These are phyloP conservation scores for Ceyx melanurus DNA, from an alignment of 2,113 vertebrate genomes.

Conservation along the genomic window DNA sequence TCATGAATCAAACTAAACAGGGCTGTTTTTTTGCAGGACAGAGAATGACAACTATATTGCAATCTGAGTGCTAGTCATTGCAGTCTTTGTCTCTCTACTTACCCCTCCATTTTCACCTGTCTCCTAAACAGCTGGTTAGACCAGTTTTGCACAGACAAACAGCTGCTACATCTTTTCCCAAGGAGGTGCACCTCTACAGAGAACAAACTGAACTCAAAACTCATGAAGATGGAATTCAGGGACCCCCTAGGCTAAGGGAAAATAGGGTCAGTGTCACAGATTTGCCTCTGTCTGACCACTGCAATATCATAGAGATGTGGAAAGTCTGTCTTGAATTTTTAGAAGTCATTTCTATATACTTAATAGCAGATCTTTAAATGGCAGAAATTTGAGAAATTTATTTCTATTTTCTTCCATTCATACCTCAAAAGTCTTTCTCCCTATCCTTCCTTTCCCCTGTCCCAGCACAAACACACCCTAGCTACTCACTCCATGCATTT, in stretches of 20 bases:
- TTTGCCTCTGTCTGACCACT: neutral
- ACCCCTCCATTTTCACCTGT: neutral
- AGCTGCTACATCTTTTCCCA: neutral
- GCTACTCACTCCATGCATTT: neutral
- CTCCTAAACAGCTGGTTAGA: neutral
- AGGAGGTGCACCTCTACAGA: neutral
- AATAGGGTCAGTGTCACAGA: neutral
- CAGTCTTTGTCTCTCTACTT: neutral
- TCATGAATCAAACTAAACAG: constrained; percentile 5
- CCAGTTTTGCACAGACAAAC: neutral
- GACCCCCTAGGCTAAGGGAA: neutral
- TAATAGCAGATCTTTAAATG: neutral
- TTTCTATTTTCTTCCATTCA: constrained; percentile 10
- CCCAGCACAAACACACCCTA: neutral
- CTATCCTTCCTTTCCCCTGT: neutral
- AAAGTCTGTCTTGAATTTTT: neutral
- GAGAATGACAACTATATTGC: neutral
- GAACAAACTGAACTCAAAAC: neutral
- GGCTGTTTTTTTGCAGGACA: neutral
- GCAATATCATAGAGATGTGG: neutral
- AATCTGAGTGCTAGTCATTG: neutral
- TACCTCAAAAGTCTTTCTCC: neutral
- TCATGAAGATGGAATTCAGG: neutral
- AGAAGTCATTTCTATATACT: neutral
- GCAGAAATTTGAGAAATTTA: neutral